A percentile compares a stretch with the other conserved stretches of the same genome.
Evolutionary conservation across 2,797 vertebrate genomes (phyloP).

Genomic region (Melopsittacus undulatus): DNA sequence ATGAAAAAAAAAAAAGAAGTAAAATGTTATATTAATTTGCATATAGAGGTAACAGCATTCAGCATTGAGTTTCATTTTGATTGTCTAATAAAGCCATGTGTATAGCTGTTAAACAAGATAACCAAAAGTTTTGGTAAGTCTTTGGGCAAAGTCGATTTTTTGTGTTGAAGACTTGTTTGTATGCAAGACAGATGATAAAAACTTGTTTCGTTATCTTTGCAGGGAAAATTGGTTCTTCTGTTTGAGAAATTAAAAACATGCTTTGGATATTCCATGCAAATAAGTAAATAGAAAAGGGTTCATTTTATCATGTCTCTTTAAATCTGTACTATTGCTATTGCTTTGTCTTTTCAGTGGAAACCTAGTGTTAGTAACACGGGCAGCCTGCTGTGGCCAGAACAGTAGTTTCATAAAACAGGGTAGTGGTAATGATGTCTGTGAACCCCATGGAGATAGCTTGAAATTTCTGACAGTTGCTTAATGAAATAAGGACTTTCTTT

Average conservation of each 20-base stretch:
- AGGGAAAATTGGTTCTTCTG: background rate
- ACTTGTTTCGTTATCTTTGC: background rate
- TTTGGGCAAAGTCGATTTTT: background rate
- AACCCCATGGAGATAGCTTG: background rate
- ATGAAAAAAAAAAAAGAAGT: background rate
- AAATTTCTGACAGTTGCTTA: constrained; percentile 19
- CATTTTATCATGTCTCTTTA: constrained; percentile 2
- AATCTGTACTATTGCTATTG: background rate
- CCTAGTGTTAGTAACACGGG: background rate
- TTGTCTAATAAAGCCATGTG: background rate
- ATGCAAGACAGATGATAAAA: background rate
- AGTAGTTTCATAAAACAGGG: constrained; percentile 29
- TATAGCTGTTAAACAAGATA: background rate
- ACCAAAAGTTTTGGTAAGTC: background rate
- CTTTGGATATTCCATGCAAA: background rate
- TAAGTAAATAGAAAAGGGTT: background rate
- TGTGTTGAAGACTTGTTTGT: background rate
- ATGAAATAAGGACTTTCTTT: constrained; percentile 16
- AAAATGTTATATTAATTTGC: background rate
- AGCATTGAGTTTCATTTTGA: background rate
- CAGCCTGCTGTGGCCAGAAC: constrained; percentile 36
- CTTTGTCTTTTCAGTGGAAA: background rate
- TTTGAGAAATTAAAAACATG: background rate
- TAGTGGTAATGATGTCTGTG: constrained; percentile 30
- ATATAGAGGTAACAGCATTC: background rate